Evolutionary conservation across 2,797 vertebrate species (phyloP).

Genomic region (Vespertilio murinus): DNA sequence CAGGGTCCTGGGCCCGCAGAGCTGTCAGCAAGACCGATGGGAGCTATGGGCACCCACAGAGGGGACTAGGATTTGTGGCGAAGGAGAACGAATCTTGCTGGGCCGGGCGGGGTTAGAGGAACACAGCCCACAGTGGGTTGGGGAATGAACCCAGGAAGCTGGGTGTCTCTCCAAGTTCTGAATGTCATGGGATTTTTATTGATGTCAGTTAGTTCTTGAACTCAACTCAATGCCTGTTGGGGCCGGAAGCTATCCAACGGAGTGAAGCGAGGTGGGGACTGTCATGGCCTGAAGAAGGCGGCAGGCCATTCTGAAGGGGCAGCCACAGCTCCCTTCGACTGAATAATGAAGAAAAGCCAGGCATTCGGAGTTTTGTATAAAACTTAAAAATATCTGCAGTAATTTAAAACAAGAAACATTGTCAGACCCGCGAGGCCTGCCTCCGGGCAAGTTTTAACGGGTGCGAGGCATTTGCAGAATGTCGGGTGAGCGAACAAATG

Average conservation of each 20-base stretch:
- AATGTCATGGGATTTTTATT: background rate
- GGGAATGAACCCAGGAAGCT: background rate
- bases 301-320: background rate
- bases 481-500: background rate
- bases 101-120: background rate
- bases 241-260: background rate
- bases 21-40: background rate
- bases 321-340: background rate
- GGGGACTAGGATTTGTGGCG: background rate
- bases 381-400: slow-evolving; percentile 24
- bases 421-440: background rate
- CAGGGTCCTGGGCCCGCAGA: background rate
- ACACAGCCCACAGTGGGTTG: background rate
- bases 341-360: background rate
- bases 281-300: background rate
- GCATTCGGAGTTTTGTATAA: slow-evolving; percentile 36
- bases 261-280: background rate
- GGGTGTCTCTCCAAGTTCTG: background rate
- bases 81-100: background rate
- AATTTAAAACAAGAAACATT: slow-evolving; percentile 15
- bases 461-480: background rate
- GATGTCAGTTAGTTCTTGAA: background rate
- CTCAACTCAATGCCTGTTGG: background rate
- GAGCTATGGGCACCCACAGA: rapidly evolving
- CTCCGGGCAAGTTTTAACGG: background rate